Evolutionary conservation across 2,888 invertebrate species (phyloP), one percentile per base, ranked within the genome.

Genomic region (Brachycybe producta): DNA sequence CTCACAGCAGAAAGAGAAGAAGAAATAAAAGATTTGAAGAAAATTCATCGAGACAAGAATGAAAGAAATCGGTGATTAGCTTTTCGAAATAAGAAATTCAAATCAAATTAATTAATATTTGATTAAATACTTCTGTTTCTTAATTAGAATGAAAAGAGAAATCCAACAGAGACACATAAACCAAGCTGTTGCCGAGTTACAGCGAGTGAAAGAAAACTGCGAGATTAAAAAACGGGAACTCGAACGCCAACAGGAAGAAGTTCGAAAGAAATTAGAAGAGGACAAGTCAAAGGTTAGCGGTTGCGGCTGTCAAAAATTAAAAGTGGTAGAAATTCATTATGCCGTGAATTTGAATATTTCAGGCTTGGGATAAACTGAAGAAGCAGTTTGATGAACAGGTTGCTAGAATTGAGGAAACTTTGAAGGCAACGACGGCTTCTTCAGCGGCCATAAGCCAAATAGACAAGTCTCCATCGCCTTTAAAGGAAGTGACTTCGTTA

Each of bases 1-100:
- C 70, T 92, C 58, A 86, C 90, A 59, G 78, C 80, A 51, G 80
- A 81, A 52, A 79, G 87, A 54, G 79, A 87, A 57, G 85, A 84
- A 59, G 91, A 92, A 66, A 85, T 90, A 53, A 90, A 88, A 65
- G 78, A 79, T 43, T 71, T 94, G 53, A 80, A 84, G 23, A 85
- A 88, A 65, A 82, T 82, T 53, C 87, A 90, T 65, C 78, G 84
- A 59, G 91, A 94, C 67, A 84, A 90, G 60, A 90, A 70, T 56
- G 94, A 94, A 66, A 75, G 92, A 59, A 80, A 82, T 39, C 64
- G 70, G 69, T 68, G 51, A 40, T 36, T 28, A 30, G 15, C 15
- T 17, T 38, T 35, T 43, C 23, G 27, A 21, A 19, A 17, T 26
- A 4, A 19, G 13, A 2, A 7, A 11, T n/a, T n/a, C n/a, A n/a